Percentiles rank a stretch among this genome's conserved stretches.
These are phyloP conservation scores for Lepidurus packardi DNA, from an alignment of 1,140 invertebrate genomes.

Conservation along the genomic window DNA sequence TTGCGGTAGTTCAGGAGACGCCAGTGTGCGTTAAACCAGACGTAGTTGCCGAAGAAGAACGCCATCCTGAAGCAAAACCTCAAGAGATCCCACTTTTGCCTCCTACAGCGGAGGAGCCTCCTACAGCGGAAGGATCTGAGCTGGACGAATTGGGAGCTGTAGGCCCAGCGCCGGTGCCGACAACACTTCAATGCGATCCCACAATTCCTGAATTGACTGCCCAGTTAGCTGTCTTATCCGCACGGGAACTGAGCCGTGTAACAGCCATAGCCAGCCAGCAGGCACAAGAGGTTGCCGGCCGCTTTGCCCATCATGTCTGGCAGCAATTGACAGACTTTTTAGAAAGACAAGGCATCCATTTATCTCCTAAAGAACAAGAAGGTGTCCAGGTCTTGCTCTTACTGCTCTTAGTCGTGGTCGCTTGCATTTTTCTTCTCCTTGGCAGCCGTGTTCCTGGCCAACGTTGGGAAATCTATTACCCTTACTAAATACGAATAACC, in stretches of 20 bases:
- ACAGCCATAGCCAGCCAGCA: background rate
- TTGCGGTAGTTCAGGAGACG: background rate
- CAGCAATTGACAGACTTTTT: constrained; percentile 27
- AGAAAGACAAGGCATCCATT: constrained; percentile 26
- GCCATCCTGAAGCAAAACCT: background rate
- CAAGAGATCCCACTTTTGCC: background rate
- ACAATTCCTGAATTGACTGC: constrained; percentile 25
- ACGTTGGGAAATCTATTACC: constrained; percentile 33
- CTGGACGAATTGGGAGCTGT: background rate
- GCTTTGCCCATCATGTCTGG: constrained; percentile 25
- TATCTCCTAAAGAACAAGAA: constrained; percentile 25
- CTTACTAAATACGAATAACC: constrained; percentile 23
- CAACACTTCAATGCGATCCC: background rate
- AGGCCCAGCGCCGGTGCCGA: background rate
- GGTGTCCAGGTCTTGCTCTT: constrained; percentile 29
- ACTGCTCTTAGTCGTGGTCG: constrained; percentile 27
- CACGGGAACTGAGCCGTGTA: constrained; percentile 17
- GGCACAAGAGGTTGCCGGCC: constrained; percentile 18
- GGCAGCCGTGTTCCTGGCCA: constrained; percentile 28
- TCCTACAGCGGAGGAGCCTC: background rate
- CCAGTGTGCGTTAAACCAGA: background rate
- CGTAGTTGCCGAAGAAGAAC: background rate
- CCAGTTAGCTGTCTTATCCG: constrained; percentile 27
- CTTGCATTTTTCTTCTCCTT: constrained; percentile 31
- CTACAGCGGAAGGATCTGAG: background rate